A percentile compares a stretch with the other conserved stretches of the same genome.
Evolutionary conservation across 2,113 vertebrate genomes (phyloP).

Genomic region (Poecile atricapillus): DNA sequence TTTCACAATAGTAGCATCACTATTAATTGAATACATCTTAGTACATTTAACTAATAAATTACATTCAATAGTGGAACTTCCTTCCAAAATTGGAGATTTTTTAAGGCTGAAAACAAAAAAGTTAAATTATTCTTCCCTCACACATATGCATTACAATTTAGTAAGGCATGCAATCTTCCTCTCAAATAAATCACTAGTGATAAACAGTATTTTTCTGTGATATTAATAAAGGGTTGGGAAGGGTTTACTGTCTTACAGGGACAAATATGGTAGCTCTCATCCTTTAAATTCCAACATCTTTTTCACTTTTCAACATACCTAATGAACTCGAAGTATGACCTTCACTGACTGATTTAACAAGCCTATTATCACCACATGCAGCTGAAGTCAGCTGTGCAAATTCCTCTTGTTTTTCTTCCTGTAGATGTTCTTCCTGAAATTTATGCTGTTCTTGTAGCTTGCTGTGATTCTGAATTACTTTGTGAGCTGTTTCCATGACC

Average conservation of each 20-base stretch:
- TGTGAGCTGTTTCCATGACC: slow-evolving; percentile 95
- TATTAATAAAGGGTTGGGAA: neutral
- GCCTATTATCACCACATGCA: slow-evolving; percentile 74
- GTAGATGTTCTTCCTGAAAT: slow-evolving; percentile 62
- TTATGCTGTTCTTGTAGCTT: slow-evolving; percentile 82
- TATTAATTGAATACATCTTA: neutral
- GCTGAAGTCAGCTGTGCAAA: slow-evolving; percentile 6
- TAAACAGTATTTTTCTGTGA: neutral
- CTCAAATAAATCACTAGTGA: neutral
- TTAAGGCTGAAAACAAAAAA: neutral
- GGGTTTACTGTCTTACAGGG: neutral
- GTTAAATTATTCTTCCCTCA: neutral
- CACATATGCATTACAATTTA: neutral
- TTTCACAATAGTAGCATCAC: neutral
- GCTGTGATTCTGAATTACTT: slow-evolving; percentile 94
- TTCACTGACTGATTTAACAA: slow-evolving; percentile 94
- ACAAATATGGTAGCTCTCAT: neutral
- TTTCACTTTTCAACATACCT: slow-evolving; percentile 60
- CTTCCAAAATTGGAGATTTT: neutral
- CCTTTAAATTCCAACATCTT: neutral
- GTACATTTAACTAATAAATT: neutral
- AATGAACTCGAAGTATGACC: slow-evolving; percentile 72
- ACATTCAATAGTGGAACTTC: neutral
- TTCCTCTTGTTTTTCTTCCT: slow-evolving; percentile 18
- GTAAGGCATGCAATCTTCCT: neutral